These are phyloP conservation scores for Orcinus orca DNA, from an alignment of 2,113 vertebrate species.

Conservation along the genomic window DNA sequence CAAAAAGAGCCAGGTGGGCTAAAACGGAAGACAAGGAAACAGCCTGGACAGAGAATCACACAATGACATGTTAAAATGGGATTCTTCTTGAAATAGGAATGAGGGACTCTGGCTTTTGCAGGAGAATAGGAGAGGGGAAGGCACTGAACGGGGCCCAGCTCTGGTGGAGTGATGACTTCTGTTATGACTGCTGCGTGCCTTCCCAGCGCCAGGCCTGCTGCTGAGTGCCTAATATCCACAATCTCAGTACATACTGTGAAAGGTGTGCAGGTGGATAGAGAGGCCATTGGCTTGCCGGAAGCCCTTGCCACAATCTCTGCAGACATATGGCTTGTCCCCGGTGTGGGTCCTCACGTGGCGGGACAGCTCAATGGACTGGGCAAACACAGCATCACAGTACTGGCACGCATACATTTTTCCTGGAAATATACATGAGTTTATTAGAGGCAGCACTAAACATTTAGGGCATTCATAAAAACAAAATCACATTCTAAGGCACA, in stretches of 20 bases:
- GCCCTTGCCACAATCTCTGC: conserved; percentile 92
- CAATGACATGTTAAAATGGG: neutral
- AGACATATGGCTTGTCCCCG: conserved; percentile 91
- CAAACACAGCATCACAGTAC: conserved; percentile 91
- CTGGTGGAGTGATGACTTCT: neutral
- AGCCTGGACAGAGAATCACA: neutral
- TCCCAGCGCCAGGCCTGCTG: neutral
- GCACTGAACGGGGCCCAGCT: neutral
- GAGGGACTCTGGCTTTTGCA: neutral
- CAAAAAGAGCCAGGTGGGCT: neutral
- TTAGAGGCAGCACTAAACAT: neutral
- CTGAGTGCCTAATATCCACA: neutral
- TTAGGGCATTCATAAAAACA: neutral
- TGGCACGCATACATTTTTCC: conserved; percentile 94
- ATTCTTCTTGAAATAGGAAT: neutral
- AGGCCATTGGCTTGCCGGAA: conserved; percentile 93
- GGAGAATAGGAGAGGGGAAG: neutral
- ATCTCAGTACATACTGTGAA: conserved; percentile 87
- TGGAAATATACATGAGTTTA: conserved; percentile 60
- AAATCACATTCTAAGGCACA: neutral
- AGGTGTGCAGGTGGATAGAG: conserved; percentile 90
- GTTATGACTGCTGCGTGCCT: accelerated
- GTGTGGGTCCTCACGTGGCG: conserved; percentile 92
- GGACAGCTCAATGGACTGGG: conserved; percentile 92
- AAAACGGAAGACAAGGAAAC: neutral